Evolutionary conservation across 2,888 invertebrate genomes (phyloP).

Genomic region (Galerucella nymphaeae): DNA sequence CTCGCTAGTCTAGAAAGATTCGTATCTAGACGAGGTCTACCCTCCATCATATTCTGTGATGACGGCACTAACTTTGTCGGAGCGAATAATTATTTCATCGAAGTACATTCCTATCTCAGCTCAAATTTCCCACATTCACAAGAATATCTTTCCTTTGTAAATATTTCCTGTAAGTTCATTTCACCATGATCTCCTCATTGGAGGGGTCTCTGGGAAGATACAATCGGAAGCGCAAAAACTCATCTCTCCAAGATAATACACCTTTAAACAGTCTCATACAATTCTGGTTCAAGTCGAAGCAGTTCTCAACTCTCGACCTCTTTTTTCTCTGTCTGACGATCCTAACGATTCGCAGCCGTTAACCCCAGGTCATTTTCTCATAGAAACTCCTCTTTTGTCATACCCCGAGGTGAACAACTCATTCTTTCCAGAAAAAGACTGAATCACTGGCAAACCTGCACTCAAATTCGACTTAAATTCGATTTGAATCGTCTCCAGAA

Average conservation of each 20-base stretch:
- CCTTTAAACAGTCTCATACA: neutral
- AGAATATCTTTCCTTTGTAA: no score
- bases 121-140: no score
- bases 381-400: neutral
- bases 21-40: no score
- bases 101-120: no score
- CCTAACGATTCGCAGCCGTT: neutral
- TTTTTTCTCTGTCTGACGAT: neutral
- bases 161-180: neutral
- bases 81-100: no score
- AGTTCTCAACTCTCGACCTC: neutral
- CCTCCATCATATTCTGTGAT: no score
- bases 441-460: slow-evolving; percentile 10
- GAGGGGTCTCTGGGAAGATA: neutral
- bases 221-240: neutral
- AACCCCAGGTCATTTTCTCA: neutral
- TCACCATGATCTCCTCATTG: neutral
- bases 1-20: no score
- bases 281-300: no score
- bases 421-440: neutral
- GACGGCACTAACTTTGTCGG: no score
- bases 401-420: slow-evolving; percentile 11
- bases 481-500: slow-evolving; percentile 14
- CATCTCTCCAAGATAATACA: no score
- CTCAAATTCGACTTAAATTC: no score